phyloP scores from a whole-genome alignment of 2,888 invertebrate genomes.

The Carpatolechia fugitivella region DNA sequence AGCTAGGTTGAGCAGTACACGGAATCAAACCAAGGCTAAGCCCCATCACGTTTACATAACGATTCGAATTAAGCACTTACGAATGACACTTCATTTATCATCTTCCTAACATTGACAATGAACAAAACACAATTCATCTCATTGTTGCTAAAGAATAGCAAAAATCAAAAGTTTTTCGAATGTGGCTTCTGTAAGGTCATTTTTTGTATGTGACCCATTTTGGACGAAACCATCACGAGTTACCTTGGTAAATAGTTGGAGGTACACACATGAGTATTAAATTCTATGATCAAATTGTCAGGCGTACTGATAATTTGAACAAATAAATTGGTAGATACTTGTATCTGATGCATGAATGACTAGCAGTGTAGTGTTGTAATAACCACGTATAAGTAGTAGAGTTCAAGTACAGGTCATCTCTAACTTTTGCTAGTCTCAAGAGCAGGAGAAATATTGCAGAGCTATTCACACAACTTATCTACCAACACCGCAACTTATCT shows the following conservation, averaged over 20 bases:
- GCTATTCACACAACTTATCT: background rate
- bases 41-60: conserved; percentile 48
- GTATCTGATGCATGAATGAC: conserved; percentile 14
- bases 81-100: conserved; percentile 27
- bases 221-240: background rate
- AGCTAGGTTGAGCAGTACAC: conserved; percentile 31
- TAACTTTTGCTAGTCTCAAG: conserved; percentile 14
- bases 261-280: background rate
- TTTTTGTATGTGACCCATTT: conserved; percentile 5
- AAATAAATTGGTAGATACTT: conserved; percentile 2
- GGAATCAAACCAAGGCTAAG: conserved; percentile 42
- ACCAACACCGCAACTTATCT: too few species aligned
- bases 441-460: conserved; percentile 8
- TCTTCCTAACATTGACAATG: conserved; percentile 44
- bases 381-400: background rate
- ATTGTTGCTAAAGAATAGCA: conserved; percentile 3
- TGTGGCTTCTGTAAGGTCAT: background rate
- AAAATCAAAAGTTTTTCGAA: background rate
- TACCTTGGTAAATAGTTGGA: background rate
- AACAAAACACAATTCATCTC: conserved; percentile 22
- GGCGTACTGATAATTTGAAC: conserved; percentile 1
- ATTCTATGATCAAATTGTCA: conserved; percentile 1
- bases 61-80: conserved; percentile 34
- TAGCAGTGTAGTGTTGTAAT: background rate
- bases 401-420: conserved; percentile 15